phyloP scores from a whole-genome alignment of 2,888 invertebrate genomes.

The Sericinus montela region DNA sequence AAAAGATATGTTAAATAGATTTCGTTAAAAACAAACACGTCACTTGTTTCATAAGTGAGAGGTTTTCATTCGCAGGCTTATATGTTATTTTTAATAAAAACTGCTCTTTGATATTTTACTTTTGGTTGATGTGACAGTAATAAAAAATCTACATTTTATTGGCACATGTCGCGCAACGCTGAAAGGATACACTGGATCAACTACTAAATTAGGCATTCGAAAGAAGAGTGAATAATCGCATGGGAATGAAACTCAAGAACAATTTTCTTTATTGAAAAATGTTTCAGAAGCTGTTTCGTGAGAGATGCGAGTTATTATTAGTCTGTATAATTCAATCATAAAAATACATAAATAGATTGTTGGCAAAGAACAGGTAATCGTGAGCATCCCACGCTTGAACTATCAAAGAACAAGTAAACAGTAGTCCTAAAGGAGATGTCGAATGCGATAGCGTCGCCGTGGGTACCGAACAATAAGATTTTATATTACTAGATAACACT shows the following conservation, averaged over 20 bases:
- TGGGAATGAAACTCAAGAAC: background rate
- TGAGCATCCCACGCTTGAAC: conserved; percentile 9
- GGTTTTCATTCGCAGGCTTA: too few relatives aligned
- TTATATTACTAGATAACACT: background rate
- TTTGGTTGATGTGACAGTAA: background rate
- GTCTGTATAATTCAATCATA: conserved; percentile 9
- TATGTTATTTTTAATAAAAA: too few relatives aligned
- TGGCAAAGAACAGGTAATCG: conserved; percentile 17
- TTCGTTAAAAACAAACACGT: too few relatives aligned
- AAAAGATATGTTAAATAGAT: too few relatives aligned
- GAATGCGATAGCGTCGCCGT: background rate
- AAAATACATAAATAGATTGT: conserved; percentile 16
- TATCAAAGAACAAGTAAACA: conserved; percentile 18
- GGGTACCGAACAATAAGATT: background rate
- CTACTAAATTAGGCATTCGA: conserved; percentile 18
- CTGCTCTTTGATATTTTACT: background rate
- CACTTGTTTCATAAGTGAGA: too few relatives aligned
- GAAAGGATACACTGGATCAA: background rate
- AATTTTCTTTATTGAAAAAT: conserved; percentile 14
- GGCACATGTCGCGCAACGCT: conserved; percentile 4
- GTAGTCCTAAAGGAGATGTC: conserved; percentile 9
- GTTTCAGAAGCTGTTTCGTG: background rate
- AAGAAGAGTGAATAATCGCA: conserved; percentile 6
- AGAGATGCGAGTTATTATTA: conserved; percentile 8
- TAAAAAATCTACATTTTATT: conserved; percentile 16